A percentile compares a stretch with the other conserved stretches of the same genome.
Evolutionary conservation across 2,113 vertebrate genomes (phyloP).

Genomic region (Xenotilapia leptura): DNA sequence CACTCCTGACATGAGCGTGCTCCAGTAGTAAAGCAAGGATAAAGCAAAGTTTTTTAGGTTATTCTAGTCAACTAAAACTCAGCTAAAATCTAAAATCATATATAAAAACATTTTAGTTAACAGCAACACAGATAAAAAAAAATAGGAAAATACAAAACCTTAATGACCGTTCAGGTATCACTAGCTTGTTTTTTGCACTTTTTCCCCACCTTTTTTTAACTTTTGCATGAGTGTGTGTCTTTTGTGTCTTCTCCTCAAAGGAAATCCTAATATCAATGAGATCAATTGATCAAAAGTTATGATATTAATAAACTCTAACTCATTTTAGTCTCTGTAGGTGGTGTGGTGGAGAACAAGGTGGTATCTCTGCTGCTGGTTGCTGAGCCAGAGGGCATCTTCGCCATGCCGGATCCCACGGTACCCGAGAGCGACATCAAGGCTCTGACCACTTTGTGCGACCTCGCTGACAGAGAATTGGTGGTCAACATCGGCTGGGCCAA

Average conservation of each 20-base stretch:
- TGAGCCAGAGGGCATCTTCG: slow-evolving; percentile 96
- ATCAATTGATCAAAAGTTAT: not conserved
- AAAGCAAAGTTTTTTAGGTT: not conserved
- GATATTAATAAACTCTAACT: not conserved
- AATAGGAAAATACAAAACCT: rapidly evolving
- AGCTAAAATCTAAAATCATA: not conserved
- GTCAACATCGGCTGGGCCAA: slow-evolving; percentile 99
- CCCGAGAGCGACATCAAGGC: slow-evolving; percentile 98
- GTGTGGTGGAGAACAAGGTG: slow-evolving; percentile 89
- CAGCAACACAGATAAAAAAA: not conserved
- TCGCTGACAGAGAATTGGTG: slow-evolving; percentile 94
- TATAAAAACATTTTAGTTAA: not conserved
- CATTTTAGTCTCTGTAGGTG: slow-evolving; percentile 37
- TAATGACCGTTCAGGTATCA: rapidly evolving
- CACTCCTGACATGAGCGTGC: not conserved
- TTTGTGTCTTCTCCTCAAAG: not conserved
- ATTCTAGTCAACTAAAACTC: not conserved
- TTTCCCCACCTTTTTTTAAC: rapidly evolving
- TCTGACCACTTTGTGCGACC: slow-evolving; percentile 94
- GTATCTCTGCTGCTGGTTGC: slow-evolving; percentile 94
- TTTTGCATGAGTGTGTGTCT: not conserved
- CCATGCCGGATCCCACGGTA: slow-evolving; percentile 95
- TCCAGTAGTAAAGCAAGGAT: not conserved
- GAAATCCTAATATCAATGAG: not conserved
- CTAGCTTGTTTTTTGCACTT: not conserved